Evolutionary conservation across 2,888 invertebrate species (phyloP), one percentile per base, ranked within the genome.

Genomic region (Teinopalpus imperialis): DNA sequence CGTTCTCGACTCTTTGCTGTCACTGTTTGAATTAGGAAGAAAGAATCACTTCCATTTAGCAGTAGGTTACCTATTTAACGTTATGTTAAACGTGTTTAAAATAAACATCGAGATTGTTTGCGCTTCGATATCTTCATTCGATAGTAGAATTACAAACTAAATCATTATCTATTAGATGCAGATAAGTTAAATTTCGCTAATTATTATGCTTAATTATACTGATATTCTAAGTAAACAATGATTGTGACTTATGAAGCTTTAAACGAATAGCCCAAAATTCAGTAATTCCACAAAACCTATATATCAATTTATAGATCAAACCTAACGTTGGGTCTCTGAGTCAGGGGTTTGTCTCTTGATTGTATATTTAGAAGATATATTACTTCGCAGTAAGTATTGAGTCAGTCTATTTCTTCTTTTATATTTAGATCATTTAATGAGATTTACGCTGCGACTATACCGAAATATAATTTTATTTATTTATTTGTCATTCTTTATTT

Each of bases 381-480:
- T 24, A 37, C 37, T 32, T 20, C 32, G 18, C 21, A 21, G 32
- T 34, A 40, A 31, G 31, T 37, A 44, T 44, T 31, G 44, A 44
- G 13, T 45, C 45, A 40, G 40, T 26, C 27, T 34, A 40, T 45
- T 40, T 29, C 44, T 36, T 13, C 36, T 16, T 24, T 31, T 37
- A 31, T 37, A 32, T 40, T 40, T 34, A 20, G 39, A 40, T 24
- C 20, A 13, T 39, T n/a, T 26, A 16, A n/a, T 14, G 34, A 23
- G 40, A 45, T 45, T 34, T 29, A 45, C 13, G 16, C 7, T 10
- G 20, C 31, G 39, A 32, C 32, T 12, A 20, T 24, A 16, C 26
- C 21, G 16, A 41, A 47, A 49, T 43, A 23, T 45, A 39, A 44
- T 44, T 30, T n/a, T n/a, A n/a, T n/a, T n/a, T n/a, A n/a, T n/a